Evolutionary conservation across 2,797 vertebrate species (phyloP).

Genomic region (Staurois parvus): DNA sequence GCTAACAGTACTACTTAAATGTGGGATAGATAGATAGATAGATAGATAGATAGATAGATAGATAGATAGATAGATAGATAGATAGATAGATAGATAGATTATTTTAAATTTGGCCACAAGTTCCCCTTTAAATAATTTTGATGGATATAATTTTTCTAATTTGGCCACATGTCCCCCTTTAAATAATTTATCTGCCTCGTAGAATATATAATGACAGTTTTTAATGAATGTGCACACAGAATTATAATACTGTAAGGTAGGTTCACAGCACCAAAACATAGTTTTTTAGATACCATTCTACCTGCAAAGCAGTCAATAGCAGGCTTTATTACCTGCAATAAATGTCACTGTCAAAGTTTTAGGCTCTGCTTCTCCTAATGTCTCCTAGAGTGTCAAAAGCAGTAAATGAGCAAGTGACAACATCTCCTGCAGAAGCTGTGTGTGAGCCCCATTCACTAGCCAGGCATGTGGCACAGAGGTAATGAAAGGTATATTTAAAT

Average conservation of each 20-base stretch:
- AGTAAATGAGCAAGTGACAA: conserved; percentile 57
- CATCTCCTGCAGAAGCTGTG: conserved; percentile 9
- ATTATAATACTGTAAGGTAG: too few species aligned
- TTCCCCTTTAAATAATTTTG: too few species aligned
- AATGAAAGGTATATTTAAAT: conserved; percentile 42
- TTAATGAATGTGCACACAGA: conserved; percentile 12
- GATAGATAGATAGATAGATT: too few species aligned
- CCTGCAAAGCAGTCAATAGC: conserved; percentile 23
- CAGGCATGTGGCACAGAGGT: conserved; percentile 6
- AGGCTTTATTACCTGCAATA: conserved; percentile 38
- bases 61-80: too few species aligned
- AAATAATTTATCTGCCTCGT: too few species aligned
- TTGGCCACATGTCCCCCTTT: too few species aligned
- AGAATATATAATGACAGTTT: too few species aligned
- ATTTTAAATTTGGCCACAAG: too few species aligned
- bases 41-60: too few species aligned
- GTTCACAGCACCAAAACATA: neutral
- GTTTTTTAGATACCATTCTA: neutral
- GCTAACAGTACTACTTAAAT: too few species aligned
- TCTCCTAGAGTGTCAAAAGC: conserved; percentile 43
- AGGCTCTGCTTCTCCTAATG: conserved; percentile 26
- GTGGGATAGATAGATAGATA: too few species aligned
- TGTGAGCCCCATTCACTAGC: neutral
- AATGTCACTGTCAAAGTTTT: conserved; percentile 51
- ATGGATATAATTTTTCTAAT: too few species aligned